Conservation (phyloP, 2,797 vertebrate genomes). For the Leptoclinus maculatus region DNA sequence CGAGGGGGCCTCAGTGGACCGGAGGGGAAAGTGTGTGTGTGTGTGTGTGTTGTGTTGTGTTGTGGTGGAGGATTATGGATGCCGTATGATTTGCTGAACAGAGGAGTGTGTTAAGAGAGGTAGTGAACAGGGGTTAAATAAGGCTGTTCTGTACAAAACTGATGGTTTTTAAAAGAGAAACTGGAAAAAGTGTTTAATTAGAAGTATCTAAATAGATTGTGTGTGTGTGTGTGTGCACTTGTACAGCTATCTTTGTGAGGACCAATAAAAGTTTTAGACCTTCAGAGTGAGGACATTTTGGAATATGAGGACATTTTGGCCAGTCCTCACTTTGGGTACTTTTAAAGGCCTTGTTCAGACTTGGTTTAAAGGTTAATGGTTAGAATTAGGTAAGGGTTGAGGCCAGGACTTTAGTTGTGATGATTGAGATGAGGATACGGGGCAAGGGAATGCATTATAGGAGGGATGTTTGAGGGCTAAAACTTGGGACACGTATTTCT, state of each 20-base stretch:
- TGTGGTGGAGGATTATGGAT: not conserved
- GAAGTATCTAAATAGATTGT: not conserved
- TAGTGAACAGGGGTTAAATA: conserved; percentile 1
- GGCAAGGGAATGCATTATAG: not conserved
- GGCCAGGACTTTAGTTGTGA: not conserved
- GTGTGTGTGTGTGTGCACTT: not conserved
- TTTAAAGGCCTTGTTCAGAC: not conserved
- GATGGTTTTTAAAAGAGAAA: conserved; percentile 18
- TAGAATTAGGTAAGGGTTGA: not conserved
- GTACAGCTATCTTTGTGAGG: not conserved
- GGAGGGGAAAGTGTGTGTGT: conserved; percentile 10
- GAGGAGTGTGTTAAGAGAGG: conserved; percentile 18
- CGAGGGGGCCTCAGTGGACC: conserved; percentile 28
- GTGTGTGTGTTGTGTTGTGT: conserved; percentile 20
- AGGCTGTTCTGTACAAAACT: not conserved
- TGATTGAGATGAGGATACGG: not conserved
- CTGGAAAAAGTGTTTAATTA: not conserved
- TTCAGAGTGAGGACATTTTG: not conserved
- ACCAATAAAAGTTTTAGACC: not conserved
- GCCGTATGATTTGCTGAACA: conserved; percentile 8
- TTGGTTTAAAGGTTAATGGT: not conserved
- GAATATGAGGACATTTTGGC: not conserved
- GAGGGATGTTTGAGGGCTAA: not conserved
- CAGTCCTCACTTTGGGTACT: not conserved
- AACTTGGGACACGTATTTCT: not conserved